Conservation (phyloP, 1,140 invertebrate genomes). For the Goniozus legneri region DNA sequence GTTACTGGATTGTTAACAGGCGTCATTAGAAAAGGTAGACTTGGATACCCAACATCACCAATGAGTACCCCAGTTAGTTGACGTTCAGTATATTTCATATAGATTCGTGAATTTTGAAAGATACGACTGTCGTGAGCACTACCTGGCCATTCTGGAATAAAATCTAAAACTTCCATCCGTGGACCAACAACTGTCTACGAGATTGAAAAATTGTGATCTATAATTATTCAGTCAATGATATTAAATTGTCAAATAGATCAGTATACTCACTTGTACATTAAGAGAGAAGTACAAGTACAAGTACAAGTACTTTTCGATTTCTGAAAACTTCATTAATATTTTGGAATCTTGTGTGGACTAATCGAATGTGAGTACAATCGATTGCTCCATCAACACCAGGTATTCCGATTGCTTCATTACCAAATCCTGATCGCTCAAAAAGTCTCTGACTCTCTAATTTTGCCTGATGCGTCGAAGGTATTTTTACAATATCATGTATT, state of each 20-base stretch:
- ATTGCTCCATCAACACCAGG: neutral
- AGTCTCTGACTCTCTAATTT: slow-evolving; percentile 6
- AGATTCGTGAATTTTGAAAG: slow-evolving; percentile 22
- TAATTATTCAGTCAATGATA: slow-evolving; percentile 1
- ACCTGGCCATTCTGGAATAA: slow-evolving; percentile 25
- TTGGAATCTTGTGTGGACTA: slow-evolving; percentile 15
- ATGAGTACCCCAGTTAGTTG: slow-evolving; percentile 10
- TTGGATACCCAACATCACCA: slow-evolving; percentile 19
- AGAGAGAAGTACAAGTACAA: slow-evolving; percentile 22
- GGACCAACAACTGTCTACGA: slow-evolving; percentile 16
- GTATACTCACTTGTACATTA: slow-evolving; percentile 20
- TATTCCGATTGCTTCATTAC: slow-evolving; percentile 17
- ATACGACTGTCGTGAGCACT: slow-evolving; percentile 26
- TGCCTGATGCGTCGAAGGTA: neutral
- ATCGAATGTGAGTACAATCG: slow-evolving; percentile 18
- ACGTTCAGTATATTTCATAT: slow-evolving; percentile 10
- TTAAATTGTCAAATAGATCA: neutral
- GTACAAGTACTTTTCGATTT: slow-evolving; percentile 16
- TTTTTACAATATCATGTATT: slow-evolving; percentile 9
- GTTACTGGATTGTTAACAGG: slow-evolving; percentile 10
- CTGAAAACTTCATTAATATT: slow-evolving; percentile 15
- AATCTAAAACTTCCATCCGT: slow-evolving; percentile 3
- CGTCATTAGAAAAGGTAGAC: slow-evolving; percentile 17
- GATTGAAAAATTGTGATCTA: slow-evolving; percentile 5
- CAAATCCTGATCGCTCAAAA: slow-evolving; percentile 9